These are phyloP conservation scores for Cassiopea xamachana DNA, from an alignment of 30 jellyfish, hydroid and myxozoan genomes.

Conservation along the genomic window DNA sequence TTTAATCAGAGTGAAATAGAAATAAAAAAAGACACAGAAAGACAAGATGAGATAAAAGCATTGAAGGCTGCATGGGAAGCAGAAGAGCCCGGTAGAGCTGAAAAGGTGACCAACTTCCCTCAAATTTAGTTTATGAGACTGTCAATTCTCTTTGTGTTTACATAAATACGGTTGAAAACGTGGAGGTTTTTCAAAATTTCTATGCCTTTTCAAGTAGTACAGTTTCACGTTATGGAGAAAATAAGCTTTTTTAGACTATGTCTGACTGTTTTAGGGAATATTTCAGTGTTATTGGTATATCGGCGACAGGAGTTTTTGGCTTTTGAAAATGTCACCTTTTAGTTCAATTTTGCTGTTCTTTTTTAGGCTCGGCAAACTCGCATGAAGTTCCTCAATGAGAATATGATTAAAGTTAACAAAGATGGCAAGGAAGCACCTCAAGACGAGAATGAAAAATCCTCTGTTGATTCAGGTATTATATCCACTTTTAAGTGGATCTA, in stretches of 20 bases:
- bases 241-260: too few species aligned
- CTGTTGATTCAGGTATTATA: background rate
- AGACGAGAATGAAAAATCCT: constrained; percentile 62
- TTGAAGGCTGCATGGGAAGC: constrained; percentile 99
- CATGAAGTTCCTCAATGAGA: constrained; percentile 71
- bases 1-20: constrained; percentile 70
- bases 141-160: too few species aligned
- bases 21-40: constrained; percentile 85
- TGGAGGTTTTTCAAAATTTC: too few species aligned
- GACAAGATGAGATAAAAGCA: constrained; percentile 96
- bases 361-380: constrained; percentile 83
- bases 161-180: too few species aligned
- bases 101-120: constrained; percentile 68
- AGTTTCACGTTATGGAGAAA: too few species aligned
- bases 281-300: too few species aligned
- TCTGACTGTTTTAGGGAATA: too few species aligned
- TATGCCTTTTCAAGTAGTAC: too few species aligned
- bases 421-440: constrained; percentile 35
- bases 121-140: too few species aligned
- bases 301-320: background rate
- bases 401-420: constrained; percentile 41
- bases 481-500: background rate
- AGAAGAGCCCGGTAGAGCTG: constrained; percentile 97
- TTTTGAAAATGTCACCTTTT: background rate
- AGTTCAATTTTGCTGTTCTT: background rate